A percentile compares a stretch with the other conserved stretches of the same genome.
Conservation (phyloP, 2,113 vertebrate species). For the Geococcyx californianus region DNA sequence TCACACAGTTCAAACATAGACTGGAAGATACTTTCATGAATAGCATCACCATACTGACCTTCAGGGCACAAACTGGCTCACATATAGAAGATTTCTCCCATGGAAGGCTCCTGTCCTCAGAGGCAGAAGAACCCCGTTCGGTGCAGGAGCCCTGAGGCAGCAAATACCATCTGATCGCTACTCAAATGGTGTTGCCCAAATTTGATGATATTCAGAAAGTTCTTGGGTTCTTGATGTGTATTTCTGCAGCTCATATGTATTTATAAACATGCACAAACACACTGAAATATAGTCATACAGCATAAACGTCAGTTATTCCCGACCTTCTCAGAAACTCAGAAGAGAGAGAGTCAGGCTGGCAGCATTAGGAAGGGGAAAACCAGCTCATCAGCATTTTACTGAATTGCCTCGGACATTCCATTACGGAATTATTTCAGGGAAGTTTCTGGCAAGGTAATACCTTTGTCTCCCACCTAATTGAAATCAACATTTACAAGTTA, state of each 20-base stretch:
- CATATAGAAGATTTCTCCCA: not conserved
- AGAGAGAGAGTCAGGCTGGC: not conserved
- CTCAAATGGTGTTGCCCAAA: not conserved
- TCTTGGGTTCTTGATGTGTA: not conserved
- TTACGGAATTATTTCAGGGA: not conserved
- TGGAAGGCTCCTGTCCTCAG: not conserved
- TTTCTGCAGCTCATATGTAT: not conserved
- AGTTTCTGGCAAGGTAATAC: not conserved
- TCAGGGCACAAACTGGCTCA: not conserved
- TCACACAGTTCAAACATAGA: not conserved
- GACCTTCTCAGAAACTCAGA: not conserved
- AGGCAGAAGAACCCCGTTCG: not conserved
- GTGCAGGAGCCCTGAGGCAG: not conserved
- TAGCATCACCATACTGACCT: not conserved
- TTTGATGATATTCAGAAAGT: not conserved
- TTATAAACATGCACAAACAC: not conserved
- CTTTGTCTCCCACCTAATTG: not conserved
- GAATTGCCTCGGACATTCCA: not conserved
- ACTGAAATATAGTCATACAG: not conserved
- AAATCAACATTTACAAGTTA: not conserved
- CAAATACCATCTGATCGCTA: not conserved
- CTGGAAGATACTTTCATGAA: not conserved
- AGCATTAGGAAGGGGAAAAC: not conserved
- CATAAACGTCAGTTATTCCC: not conserved
- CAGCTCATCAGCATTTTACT: not conserved